Evolutionary conservation across 2,797 vertebrate species (phyloP).

Genomic region (Sebastiscus albofasciatus): DNA sequence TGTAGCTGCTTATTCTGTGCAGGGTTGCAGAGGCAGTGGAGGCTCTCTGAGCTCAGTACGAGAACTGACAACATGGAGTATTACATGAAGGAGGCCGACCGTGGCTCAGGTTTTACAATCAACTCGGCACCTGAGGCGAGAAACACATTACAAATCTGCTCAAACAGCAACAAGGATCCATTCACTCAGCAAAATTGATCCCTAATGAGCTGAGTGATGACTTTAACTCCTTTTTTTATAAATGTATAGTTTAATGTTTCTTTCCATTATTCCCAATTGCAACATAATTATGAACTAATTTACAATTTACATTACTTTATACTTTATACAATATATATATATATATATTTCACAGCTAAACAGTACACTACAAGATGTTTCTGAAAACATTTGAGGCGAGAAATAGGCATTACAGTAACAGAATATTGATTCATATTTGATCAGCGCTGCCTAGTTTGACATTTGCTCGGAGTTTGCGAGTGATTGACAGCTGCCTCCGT

Average conservation of each 20-base stretch:
- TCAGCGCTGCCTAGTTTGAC: too few species aligned
- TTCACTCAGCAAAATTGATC: slow-evolving; percentile 40
- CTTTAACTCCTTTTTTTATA: not conserved
- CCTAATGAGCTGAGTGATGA: slow-evolving; percentile 38
- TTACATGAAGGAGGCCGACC: slow-evolving; percentile 44
- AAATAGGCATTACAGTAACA: too few species aligned
- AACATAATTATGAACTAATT: not conserved
- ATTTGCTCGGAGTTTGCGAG: too few species aligned
- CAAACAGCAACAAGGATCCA: slow-evolving; percentile 29
- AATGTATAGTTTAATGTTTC: not conserved
- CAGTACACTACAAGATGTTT: too few species aligned
- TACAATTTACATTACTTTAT: not conserved
- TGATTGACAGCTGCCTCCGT: too few species aligned
- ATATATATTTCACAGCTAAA: not conserved
- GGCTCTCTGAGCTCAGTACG: slow-evolving; percentile 34
- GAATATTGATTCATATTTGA: too few species aligned
- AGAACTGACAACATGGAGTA: slow-evolving; percentile 30
- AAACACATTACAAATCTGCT: slow-evolving; percentile 53
- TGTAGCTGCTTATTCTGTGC: slow-evolving; percentile 11
- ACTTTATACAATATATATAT: not conserved
- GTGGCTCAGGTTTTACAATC: slow-evolving; percentile 47
- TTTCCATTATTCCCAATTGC: not conserved
- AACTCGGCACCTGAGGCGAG: slow-evolving; percentile 29
- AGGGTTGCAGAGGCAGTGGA: slow-evolving; percentile 19
- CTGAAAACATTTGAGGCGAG: too few species aligned